Base-by-base conservation (phyloP, 92 coral and sea anemone species). In the Actinernus sp. region DNA sequence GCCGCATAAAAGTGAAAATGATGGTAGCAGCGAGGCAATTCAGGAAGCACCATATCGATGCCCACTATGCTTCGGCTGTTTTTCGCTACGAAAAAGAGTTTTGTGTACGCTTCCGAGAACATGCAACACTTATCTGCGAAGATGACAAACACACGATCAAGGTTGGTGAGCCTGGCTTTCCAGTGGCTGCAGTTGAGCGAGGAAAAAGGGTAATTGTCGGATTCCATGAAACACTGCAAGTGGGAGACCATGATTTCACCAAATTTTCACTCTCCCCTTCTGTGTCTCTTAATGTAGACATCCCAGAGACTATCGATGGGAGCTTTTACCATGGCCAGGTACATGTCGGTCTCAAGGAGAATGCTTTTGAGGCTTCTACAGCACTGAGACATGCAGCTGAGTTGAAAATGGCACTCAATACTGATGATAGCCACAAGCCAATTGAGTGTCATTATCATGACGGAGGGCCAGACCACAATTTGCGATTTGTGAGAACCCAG, bases 71-170 rank as follows among this genome's bases (percentile, higher is more conserved):
- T 39, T 63, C 87, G 29, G 88, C 88, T 28, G 65, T 67, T 48
- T 74, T 66, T 28, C 44, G 72, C 39, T 74, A 82, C 63, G 51
- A 74, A 63, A 50, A 67, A 21, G 79, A 75, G 48, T 75, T 75
- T 53, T 58, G 79, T 56, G 73, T 68, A 10, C 46, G 40, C 28
- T 58, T 26, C 55, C 28, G 71, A 65, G 81, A 77, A 61, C 55
- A 61, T 26, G 36, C 76, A 55, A 77, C 85, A 3, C 36, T 84
- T 46, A 67, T 84, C 26, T 68, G 91, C 50, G 79, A 68, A 71
- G 90, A 84, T 32, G 86, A 84, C 61, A 84, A 84, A 54, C 91
- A 84, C 38, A 70, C 68, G 31, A 63, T 76, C 73, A 83, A 75
- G 66, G 71, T 74, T 18, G 89, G 89, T 7, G 89, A 83, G 37